These are phyloP conservation scores for Patella ulyssiponensis DNA, from an alignment of 2,888 invertebrate species.

Conservation along the genomic window DNA sequence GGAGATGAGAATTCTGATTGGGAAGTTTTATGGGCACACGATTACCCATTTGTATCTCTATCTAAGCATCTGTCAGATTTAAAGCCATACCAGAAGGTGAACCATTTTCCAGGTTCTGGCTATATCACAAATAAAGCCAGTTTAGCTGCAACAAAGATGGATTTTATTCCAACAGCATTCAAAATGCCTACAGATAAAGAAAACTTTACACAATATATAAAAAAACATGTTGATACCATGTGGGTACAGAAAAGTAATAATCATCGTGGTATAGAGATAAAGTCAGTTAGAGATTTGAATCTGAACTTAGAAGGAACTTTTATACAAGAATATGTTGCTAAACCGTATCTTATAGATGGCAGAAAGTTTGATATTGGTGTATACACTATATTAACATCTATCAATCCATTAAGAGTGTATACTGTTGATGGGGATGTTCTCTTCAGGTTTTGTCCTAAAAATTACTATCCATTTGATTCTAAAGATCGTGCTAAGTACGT, in stretches of 20 bases:
- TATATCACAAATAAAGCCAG: conserved; percentile 93
- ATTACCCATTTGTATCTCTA: conserved; percentile 85
- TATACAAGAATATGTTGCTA: conserved; percentile 90
- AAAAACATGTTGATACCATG: conserved; percentile 78
- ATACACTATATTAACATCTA: conserved; percentile 90
- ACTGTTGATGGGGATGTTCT: conserved; percentile 90
- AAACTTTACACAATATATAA: conserved; percentile 80
- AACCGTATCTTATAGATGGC: conserved; percentile 91
- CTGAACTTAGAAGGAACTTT: conserved; percentile 83
- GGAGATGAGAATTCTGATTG: conserved; percentile 76
- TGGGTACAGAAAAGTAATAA: conserved; percentile 95
- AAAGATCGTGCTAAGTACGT: conserved; percentile 89
- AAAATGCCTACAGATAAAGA: conserved; percentile 84
- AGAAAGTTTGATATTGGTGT: conserved; percentile 96
- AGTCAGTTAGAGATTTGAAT: conserved; percentile 77
- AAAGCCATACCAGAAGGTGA: conserved; percentile 82
- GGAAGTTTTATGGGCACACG: conserved; percentile 94
- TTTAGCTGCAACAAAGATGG: conserved; percentile 82
- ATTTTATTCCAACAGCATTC: conserved; percentile 90
- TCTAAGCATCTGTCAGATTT: conserved; percentile 76
- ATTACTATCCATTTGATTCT: conserved; percentile 92
- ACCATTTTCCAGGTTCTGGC: conserved; percentile 95
- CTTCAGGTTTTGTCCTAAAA: conserved; percentile 85
- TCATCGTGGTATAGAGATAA: conserved; percentile 89
- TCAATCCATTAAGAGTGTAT: conserved; percentile 91